A percentile compares a stretch with the other conserved stretches of the same genome.
phyloP scores from a whole-genome alignment of 2,113 vertebrate genomes.

The Garra rufa region DNA sequence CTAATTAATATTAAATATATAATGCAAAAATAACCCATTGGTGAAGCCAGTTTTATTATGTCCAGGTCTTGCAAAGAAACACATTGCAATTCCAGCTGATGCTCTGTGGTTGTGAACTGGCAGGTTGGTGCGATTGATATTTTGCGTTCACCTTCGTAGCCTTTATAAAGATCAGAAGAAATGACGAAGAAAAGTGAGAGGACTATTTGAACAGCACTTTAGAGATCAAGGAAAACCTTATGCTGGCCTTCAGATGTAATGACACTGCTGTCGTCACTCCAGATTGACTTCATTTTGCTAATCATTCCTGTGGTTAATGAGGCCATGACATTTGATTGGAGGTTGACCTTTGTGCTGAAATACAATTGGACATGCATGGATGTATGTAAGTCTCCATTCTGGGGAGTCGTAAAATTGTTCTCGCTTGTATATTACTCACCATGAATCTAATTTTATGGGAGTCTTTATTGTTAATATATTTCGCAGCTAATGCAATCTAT shows the following conservation, averaged over 20 bases:
- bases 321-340: conserved; percentile 44
- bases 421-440: conserved; percentile 58
- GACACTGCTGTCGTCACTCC: conserved; percentile 19
- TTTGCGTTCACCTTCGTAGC: not conserved
- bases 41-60: not conserved
- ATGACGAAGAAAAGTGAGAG: not conserved
- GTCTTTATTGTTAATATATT: conserved; percentile 58
- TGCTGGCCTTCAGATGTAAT: conserved; percentile 21
- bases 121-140: too few relatives aligned
- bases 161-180: conserved; percentile 12
- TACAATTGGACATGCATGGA: conserved; percentile 50
- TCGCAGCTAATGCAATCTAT: conserved; percentile 64
- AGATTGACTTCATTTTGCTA: conserved; percentile 35
- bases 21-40: not conserved
- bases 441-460: conserved; percentile 61
- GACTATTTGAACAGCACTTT: conserved; percentile 17
- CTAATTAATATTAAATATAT: not conserved
- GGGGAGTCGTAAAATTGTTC: conserved; percentile 60
- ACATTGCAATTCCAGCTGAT: not conserved
- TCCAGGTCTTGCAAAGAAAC: not conserved
- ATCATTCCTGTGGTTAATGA: conserved; percentile 18
- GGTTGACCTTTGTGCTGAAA: conserved; percentile 47
- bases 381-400: conserved; percentile 60
- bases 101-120: too few relatives aligned
- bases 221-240: conserved; percentile 9